These are phyloP conservation scores for Drosophila yooni DNA, from an alignment of 2,888 invertebrate species.

Conservation along the genomic window DNA sequence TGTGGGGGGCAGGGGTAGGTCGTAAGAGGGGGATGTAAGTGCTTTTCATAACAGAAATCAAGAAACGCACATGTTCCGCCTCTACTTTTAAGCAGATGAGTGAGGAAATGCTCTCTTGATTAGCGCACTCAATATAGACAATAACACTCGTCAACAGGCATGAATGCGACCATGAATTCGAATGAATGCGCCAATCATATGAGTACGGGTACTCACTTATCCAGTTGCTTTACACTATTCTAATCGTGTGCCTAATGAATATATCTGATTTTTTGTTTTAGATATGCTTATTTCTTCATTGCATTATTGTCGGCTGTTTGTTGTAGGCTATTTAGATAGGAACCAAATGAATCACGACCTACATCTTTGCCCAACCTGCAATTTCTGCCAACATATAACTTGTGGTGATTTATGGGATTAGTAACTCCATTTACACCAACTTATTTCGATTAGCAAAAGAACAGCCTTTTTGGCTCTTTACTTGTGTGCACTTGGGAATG, in stretches of 20 bases:
- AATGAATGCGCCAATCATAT: slow-evolving; percentile 9
- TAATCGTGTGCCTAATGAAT: not conserved
- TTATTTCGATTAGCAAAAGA: not conserved
- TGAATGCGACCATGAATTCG: slow-evolving; percentile 7
- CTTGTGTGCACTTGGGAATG: not conserved
- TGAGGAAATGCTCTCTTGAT: slow-evolving; percentile 14
- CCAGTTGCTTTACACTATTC: not conserved
- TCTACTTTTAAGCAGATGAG: slow-evolving; percentile 6
- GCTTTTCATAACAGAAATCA: slow-evolving; percentile 4
- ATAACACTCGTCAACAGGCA: slow-evolving; percentile 18
- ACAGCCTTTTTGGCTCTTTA: not conserved
- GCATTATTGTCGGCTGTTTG: not conserved
- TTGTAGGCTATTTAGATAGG: not conserved
- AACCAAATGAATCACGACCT: not conserved
- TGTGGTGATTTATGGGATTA: not conserved
- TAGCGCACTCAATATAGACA: slow-evolving; percentile 5
- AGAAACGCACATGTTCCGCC: slow-evolving; percentile 40
- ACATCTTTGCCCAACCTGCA: not conserved
- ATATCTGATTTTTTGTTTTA: no score
- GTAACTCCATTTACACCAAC: not conserved
- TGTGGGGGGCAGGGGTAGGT: not conserved
- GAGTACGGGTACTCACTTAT: not conserved
- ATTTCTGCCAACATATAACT: not conserved
- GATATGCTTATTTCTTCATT: not conserved
- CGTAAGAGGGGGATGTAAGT: not conserved